Evolutionary conservation across 2,888 invertebrate genomes (phyloP).

Genomic region (Dexiosoma caninum): DNA sequence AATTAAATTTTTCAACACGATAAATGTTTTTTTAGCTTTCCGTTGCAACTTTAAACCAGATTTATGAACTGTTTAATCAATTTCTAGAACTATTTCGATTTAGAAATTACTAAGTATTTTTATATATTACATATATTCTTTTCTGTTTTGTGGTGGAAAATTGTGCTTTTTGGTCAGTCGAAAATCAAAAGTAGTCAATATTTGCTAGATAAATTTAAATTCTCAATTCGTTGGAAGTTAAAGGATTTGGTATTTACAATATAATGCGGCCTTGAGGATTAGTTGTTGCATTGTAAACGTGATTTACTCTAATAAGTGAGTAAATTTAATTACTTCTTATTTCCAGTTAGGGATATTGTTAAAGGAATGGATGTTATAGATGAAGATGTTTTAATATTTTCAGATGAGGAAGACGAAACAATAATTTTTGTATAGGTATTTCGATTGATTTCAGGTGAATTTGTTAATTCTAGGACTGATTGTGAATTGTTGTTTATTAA

Average conservation of each 20-base stretch:
- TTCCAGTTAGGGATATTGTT: constrained; percentile 27
- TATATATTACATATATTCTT: neutral
- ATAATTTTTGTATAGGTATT: constrained; percentile 44
- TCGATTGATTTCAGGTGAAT: constrained; percentile 24
- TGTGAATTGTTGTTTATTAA: constrained; percentile 26
- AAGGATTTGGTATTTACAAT: neutral
- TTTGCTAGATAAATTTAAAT: neutral
- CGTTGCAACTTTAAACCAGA: neutral
- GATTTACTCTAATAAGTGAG: constrained; percentile 28
- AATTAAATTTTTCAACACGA: too few species aligned
- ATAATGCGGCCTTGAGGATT: neutral
- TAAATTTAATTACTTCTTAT: constrained; percentile 34
- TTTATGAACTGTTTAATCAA: neutral
- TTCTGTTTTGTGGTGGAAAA: neutral
- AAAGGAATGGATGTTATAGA: constrained; percentile 41
- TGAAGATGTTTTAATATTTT: constrained; percentile 25
- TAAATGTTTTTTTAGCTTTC: neutral
- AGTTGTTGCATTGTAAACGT: neutral
- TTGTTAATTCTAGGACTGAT: neutral
- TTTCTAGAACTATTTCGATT: neutral
- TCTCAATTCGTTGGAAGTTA: constrained; percentile 19
- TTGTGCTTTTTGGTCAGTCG: constrained; percentile 3
- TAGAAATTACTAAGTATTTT: neutral
- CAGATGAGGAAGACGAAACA: constrained; percentile 42
- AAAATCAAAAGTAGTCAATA: neutral